Percentiles rank a stretch among this genome's conserved stretches.
phyloP scores from a whole-genome alignment of 2,888 invertebrate species.

The Chloroclysta siterata region DNA sequence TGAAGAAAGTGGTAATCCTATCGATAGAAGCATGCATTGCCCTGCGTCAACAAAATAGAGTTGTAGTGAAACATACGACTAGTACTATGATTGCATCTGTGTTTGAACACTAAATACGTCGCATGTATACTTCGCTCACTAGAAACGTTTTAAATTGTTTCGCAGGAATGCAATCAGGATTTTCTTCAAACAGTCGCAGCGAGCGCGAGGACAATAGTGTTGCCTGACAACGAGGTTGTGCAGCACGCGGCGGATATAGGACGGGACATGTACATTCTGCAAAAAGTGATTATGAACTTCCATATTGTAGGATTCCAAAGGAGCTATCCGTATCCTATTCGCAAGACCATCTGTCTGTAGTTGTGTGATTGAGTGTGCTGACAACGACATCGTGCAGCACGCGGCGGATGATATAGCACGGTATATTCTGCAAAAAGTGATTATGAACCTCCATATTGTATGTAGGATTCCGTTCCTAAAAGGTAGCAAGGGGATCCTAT shows the following conservation, averaged over 20 bases:
- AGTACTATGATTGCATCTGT: background rate
- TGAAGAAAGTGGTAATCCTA: no score
- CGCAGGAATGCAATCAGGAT: slow-evolving; percentile 69
- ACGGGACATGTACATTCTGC: slow-evolving; percentile 79
- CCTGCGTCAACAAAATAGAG: no score
- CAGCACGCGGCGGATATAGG: slow-evolving; percentile 79
- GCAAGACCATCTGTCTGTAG: no score
- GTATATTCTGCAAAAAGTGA: no score
- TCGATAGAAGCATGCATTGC: no score
- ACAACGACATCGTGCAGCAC: slow-evolving; percentile 77
- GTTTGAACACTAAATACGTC: slow-evolving; percentile 29
- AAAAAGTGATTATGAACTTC: slow-evolving; percentile 56
- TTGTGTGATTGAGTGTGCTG: slow-evolving; percentile 42
- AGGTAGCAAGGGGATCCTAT: no score
- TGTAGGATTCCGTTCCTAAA: no score
- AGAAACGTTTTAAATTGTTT: slow-evolving; percentile 37
- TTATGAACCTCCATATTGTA: no score
- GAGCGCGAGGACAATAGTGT: slow-evolving; percentile 67
- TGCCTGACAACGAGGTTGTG: slow-evolving; percentile 77
- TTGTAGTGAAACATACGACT: background rate
- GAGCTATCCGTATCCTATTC: no score
- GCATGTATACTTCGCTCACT: slow-evolving; percentile 15
- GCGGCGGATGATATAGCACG: slow-evolving; percentile 73
- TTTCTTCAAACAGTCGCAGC: slow-evolving; percentile 77
- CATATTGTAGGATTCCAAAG: background rate